Evolutionary conservation across 2,797 vertebrate genomes (phyloP), one percentile per base, ranked within the genome.

Genomic region (Tokudaia tokunoshimensis): DNA sequence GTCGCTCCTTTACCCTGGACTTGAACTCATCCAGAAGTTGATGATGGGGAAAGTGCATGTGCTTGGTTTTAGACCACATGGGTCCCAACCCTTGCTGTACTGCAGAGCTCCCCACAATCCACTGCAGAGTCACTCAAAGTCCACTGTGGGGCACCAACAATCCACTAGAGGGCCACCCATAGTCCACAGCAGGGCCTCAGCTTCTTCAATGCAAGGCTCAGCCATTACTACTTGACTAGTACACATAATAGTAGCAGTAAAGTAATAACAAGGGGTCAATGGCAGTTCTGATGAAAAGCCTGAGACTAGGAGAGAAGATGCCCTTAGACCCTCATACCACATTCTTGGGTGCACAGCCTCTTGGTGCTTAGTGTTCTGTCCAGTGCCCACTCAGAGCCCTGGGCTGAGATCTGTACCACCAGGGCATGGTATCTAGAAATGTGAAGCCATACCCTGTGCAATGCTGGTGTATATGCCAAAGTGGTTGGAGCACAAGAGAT

Each of bases 91-190:
- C 55, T 24, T 74, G 47, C 44, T 50, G 5, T 22, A n/a, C 41
- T 65, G 6, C 4, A 6, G 47, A 8, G 26, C 3, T 1, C 47
- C 0, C 0, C 11, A 13, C 20, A 75, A 2, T 31, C 10, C 47
- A 67, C 10, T 24, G 31, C 6, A 3, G 67, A 2, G 26, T 3
- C 22, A 29, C 3, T 4, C 67, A 74, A 14, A 57, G 29, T 26
- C 14, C 37, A 44, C 37, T 44, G 1, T 24, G 19, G 22, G 6
- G 6, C 12, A 41, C 41, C 41, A 41, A 41, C 41, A 41, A 41
- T 41, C 41, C 41, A 41, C 41, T 41, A 41, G 3, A 3, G 67
- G 5, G 26, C 6, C 22, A 29, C 3, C 8, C 67, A 74, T 14
- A 57, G 29, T 26, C 14, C 37, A 44, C 37, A 31, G 1, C 37